These are phyloP conservation scores for Boulengeromyrus knoepffleri DNA, from an alignment of 2,113 vertebrate genomes.

Conservation along the genomic window DNA sequence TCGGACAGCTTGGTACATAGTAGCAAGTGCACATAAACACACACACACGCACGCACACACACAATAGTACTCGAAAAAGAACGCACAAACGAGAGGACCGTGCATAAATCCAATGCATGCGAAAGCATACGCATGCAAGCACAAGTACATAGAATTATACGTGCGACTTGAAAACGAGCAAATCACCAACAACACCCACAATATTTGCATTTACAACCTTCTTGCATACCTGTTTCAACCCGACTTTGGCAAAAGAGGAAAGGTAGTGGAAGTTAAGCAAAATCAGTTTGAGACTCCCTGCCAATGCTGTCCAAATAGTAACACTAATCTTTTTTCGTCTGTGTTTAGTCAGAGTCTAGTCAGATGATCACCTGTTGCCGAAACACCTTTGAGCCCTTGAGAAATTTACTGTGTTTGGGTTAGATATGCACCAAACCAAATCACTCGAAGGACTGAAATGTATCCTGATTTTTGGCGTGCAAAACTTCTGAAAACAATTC, in stretches of 20 bases:
- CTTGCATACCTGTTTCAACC: constrained; percentile 12
- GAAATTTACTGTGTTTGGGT: neutral
- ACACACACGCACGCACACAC: constrained; percentile 11
- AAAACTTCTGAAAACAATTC: neutral
- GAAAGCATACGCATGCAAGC: neutral
- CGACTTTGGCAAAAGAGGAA: neutral
- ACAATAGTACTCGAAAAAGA: neutral
- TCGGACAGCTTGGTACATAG: constrained; percentile 11
- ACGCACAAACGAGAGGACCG: neutral
- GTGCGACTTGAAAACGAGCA: neutral
- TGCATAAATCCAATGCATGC: neutral
- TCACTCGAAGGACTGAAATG: neutral
- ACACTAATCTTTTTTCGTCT: neutral
- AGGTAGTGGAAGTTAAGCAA: neutral
- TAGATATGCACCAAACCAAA: neutral
- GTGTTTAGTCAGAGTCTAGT: neutral
- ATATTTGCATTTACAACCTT: neutral
- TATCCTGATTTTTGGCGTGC: neutral
- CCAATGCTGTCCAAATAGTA: neutral
- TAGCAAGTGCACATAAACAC: constrained; percentile 7
- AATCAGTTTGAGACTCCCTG: neutral
- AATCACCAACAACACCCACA: neutral
- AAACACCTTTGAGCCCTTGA: neutral
- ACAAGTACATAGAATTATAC: neutral
- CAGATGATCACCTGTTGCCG: neutral